phyloP scores from a whole-genome alignment of 2,888 invertebrate species.

The Azorinus chamasolen region DNA sequence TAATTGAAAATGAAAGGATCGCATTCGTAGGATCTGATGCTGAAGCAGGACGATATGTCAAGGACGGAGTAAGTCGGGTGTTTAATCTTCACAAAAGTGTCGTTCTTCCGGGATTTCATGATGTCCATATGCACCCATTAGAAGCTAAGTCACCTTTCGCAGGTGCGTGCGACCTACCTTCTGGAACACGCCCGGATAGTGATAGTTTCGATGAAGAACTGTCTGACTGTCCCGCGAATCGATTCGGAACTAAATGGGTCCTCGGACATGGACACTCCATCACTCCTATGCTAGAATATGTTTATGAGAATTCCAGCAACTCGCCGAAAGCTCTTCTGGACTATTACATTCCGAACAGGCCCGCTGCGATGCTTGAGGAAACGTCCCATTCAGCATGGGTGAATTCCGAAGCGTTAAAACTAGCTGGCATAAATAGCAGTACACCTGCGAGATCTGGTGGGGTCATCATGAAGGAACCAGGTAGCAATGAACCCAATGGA shows the following conservation, averaged over 20 bases:
- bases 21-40: constrained; percentile 27
- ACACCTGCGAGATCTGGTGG: constrained; percentile 34
- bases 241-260: too few relatives aligned
- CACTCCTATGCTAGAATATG: too few relatives aligned
- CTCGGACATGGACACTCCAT: too few relatives aligned
- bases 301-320: neutral
- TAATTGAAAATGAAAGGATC: constrained; percentile 33
- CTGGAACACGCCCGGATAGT: neutral
- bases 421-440: constrained; percentile 24
- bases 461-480: constrained; percentile 49
- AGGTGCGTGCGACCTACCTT: constrained; percentile 21
- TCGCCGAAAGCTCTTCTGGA: constrained; percentile 52
- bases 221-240: too few relatives aligned
- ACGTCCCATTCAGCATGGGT: constrained; percentile 65
- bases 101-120: constrained; percentile 54
- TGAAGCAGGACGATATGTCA: neutral
- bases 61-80: neutral
- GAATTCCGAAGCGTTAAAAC: constrained; percentile 47
- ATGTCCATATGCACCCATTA: constrained; percentile 56
- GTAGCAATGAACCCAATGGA: constrained; percentile 46
- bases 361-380: constrained; percentile 53
- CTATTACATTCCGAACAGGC: constrained; percentile 25
- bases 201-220: too few relatives aligned
- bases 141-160: constrained; percentile 36
- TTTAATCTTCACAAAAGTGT: constrained; percentile 23